phyloP scores from a whole-genome alignment of 2,113 vertebrate genomes.

The Pholis gunnellus region DNA sequence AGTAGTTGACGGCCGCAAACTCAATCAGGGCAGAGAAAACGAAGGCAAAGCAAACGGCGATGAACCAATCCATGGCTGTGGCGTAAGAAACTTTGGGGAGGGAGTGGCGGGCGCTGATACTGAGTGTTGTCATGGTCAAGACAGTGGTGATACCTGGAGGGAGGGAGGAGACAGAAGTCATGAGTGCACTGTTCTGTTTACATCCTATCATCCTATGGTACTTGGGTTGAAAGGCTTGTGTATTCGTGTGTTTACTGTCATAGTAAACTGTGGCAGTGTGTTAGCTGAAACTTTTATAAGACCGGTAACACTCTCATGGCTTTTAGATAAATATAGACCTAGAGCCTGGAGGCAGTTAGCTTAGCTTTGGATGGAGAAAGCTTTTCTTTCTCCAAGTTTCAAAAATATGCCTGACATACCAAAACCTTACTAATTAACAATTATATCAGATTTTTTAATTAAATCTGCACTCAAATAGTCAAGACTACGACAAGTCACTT shows the following conservation, averaged over 20 bases:
- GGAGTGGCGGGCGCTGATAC: constrained; percentile 95
- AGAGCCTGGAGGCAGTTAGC: background rate
- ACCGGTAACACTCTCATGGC: background rate
- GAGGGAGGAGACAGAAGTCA: constrained; percentile 6
- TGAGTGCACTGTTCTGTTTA: background rate
- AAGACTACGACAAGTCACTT: background rate
- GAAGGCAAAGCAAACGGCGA: constrained; percentile 97
- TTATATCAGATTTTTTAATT: background rate
- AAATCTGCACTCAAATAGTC: background rate
- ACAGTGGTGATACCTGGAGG: constrained; percentile 94
- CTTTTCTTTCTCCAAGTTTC: background rate
- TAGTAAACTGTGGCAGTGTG: background rate
- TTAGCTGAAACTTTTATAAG: background rate
- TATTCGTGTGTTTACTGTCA: background rate
- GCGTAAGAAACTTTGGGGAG: constrained; percentile 97
- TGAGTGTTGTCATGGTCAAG: constrained; percentile 95
- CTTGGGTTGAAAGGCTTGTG: background rate
- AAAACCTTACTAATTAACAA: background rate
- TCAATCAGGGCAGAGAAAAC: constrained; percentile 98
- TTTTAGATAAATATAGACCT: background rate
- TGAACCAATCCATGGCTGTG: constrained; percentile 98
- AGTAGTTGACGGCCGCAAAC: constrained; percentile 98
- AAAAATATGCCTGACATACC: background rate
- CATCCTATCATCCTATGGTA: background rate
- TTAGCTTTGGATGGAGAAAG: background rate